Base-by-base conservation (phyloP, 1,140 invertebrate species). In the Drosophila bocki region DNA sequence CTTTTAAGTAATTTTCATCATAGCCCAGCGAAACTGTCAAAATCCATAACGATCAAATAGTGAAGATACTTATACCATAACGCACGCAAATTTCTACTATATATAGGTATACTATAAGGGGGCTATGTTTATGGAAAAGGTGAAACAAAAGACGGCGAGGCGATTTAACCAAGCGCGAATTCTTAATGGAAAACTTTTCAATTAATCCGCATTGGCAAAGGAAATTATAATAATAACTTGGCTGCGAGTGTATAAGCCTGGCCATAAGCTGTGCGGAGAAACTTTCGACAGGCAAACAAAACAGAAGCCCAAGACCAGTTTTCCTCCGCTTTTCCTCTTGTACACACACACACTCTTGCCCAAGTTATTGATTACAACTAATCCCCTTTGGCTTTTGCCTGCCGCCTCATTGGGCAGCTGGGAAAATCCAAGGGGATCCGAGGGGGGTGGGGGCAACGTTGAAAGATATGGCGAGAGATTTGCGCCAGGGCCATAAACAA, bases 291-390 rank as follows among this genome's bases (percentile, higher is more conserved):
- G 84, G 81, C 85, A 77, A 78, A 81, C 77, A 78, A 71, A 78
- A 81, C 63, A 70, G 53, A 77, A 78, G 62, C 64, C 50, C 68
- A 70, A 75, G 80, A 57, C 62, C 68, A 50, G 57, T 74, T 54
- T 45, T 29, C 44, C 69, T 22, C 19, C 32, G 32, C 19, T 29
- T 33, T 37, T 35, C 19, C 17, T 11, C 15, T 4, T 9, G 15
- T 13, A 19, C 60, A 33, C 32, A 47, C 47, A 29, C 26, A 75
- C 57, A 83, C 64, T 64, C 68, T 67, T 71, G 80, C 50, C 78
- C 77, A 88, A 88, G 85, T 88, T 88, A 88, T 88, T 88, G 85
- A 88, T 88, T 88, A 88, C 85, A 88, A 90, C 85, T 88, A 88
- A 88, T 88, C 85, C 85, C 81, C 86, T 80, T 90, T 85, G 85